Percentiles rank a stretch among this genome's conserved stretches.
These are phyloP conservation scores for Temnothorax curvispinosus DNA, from an alignment of 1,140 invertebrate genomes.

Conservation along the genomic window DNA sequence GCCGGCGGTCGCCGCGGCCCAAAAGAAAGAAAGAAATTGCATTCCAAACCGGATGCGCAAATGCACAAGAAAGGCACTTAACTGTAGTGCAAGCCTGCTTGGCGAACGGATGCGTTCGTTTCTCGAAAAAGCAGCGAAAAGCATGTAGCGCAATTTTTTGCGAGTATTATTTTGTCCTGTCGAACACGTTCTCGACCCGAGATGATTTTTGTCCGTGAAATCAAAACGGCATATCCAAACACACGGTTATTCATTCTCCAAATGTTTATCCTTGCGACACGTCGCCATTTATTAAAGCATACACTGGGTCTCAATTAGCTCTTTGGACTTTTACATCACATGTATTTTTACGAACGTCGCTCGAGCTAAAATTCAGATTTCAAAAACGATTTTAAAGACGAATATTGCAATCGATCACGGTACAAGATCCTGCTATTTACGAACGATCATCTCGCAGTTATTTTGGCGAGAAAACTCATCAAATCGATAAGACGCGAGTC, in stretches of 20 bases:
- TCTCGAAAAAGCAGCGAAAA: not conserved
- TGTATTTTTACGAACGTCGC: not conserved
- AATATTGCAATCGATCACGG: not conserved
- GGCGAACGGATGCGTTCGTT: not conserved
- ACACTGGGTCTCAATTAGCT: not conserved
- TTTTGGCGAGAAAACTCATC: not conserved
- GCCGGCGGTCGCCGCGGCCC: not conserved
- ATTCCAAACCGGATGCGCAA: not conserved
- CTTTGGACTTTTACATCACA: not conserved
- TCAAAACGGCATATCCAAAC: not conserved
- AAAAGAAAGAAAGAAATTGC: constrained; percentile 10
- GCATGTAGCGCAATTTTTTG: not conserved
- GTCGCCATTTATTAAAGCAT: not conserved
- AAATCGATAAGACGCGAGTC: not conserved
- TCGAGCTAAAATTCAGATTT: not conserved
- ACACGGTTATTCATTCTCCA: not conserved
- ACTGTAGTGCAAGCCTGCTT: not conserved
- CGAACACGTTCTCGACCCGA: not conserved
- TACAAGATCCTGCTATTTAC: not conserved
- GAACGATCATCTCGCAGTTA: not conserved
- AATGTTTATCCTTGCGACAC: constrained; percentile 5
- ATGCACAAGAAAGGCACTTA: not conserved
- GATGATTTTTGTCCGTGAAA: not conserved
- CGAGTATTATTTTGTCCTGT: not conserved
- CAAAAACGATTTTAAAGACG: not conserved